Evolutionary conservation across 2,113 vertebrate species (phyloP).

Genomic region (Holacanthus passer): DNA sequence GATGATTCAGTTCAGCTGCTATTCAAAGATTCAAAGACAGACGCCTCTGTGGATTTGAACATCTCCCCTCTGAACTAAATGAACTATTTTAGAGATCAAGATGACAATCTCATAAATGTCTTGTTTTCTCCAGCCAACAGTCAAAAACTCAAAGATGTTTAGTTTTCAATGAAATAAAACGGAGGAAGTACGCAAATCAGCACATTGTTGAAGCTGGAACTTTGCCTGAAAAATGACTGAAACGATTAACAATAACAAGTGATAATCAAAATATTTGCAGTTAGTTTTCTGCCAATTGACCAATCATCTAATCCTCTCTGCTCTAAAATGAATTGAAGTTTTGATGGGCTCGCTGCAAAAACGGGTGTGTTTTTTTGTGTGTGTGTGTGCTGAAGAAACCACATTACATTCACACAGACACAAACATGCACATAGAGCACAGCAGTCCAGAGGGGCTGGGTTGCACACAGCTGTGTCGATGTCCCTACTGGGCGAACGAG

Average conservation of each 20-base stretch:
- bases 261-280: no score
- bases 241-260: background rate
- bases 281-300: background rate
- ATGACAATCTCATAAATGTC: no score
- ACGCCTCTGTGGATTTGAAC: background rate
- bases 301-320: background rate
- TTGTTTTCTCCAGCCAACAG: no score
- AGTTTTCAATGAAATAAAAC: background rate
- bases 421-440: background rate
- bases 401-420: background rate
- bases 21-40: slow-evolving; percentile 13
- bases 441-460: slow-evolving; percentile 4
- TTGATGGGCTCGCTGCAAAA: background rate
- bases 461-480: slow-evolving; percentile 52
- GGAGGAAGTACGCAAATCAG: no score
- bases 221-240: background rate
- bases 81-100: no score
- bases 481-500: slow-evolving; percentile 22
- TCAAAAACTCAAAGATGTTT: background rate
- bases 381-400: background rate
- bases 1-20: slow-evolving; percentile 10
- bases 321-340: background rate
- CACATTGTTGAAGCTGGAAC: background rate
- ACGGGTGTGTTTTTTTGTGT: background rate
- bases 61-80: background rate